Evolutionary conservation across 1,140 invertebrate genomes (phyloP), one percentile per base, ranked within the genome.

Genomic region (Bombus cullumanus): DNA sequence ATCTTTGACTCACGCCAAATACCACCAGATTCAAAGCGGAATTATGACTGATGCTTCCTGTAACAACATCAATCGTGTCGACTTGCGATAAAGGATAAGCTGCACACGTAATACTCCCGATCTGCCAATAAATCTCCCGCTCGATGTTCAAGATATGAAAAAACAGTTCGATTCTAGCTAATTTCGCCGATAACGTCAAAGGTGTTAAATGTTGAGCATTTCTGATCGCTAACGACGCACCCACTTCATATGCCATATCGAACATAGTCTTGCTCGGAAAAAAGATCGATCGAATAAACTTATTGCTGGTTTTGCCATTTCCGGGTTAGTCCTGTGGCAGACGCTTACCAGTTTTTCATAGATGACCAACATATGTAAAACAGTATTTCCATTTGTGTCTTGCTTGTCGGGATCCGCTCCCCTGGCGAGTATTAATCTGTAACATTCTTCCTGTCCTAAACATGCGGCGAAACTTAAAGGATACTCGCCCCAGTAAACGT

Each of bases 401-500:
- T 99, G 98, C 39, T 97, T 97, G 94, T 99, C 97, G 0, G 98
- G 98, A 96, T 99, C 97, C 0, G 98, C 99, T n/a, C 98, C 98
- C 94, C 98, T 97, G 0, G 99, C 98, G 64, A 99, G 94, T 81
- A 99, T 98, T 87, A 99, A 96, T 15, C 99, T 96, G 91, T 99
- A 99, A 94, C 98, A 99, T 94, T 99, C 99, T 93, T 99, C 99
- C 95, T 99, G 99, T 2, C 98, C 98, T 1, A 99, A 96, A 94
- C 99, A 99, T 0, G 99, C 99, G 5, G 99, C 99, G 95, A 99
- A 99, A 76, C 97, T 97, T 25, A 99, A 95, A 0, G 99, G 99
- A 96, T 99, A 99, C 95, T 99, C 99, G 57, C 99, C 99, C 98
- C 99, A 99, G 94, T 99, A 99, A 0, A 99, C 98, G 94, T 99